Evolutionary conservation across 2,888 invertebrate species (phyloP), one percentile per base, ranked within the genome.

Genomic region (Malachius bipustulatus): DNA sequence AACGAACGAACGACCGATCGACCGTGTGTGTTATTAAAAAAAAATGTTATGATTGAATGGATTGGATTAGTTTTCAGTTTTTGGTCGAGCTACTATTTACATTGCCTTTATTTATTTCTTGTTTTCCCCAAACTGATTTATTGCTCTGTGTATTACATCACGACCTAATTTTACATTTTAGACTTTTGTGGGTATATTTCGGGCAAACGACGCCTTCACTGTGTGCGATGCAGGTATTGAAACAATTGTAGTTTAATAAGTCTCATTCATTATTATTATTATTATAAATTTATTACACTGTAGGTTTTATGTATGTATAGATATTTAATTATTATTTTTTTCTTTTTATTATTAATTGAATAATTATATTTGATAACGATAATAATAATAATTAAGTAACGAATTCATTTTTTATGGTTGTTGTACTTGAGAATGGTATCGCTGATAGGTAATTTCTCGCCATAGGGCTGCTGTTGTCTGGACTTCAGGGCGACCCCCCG

Each of bases 131-230:
- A n/a, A n/a, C n/a, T n/a, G n/a, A n/a, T n/a, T n/a, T n/a, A n/a
- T n/a, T n/a, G n/a, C n/a, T n/a, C n/a, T n/a, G n/a, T n/a, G n/a
- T n/a, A n/a, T n/a, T 59, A 59, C 59, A 60, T 62, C 58, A 61
- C 55, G 55, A 57, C 60, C 60, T 62, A 58, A 61, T 62, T 62
- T 62, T 62, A 51, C 57, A 62, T 63, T 62, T 61, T 62, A 62
- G 63, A 63, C 58, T 51, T 60, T 57, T 61, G 62, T 61, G n/a
- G 63, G 59, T 63, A 56, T 59, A 59, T 59, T 57, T 59, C 61
- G 60, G 61, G 62, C 61, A 60, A 57, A 56, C 61, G 57, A 56
- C 61, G 59, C 54, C 62, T 58, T 50, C 62, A 56, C 56, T n/a
- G 50, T 53, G 52, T 46, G 45, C 47, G 46, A 55, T 53, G 52